Conservation (phyloP, 2,797 vertebrate genomes). For the Hyperoplus lanceolatus region DNA sequence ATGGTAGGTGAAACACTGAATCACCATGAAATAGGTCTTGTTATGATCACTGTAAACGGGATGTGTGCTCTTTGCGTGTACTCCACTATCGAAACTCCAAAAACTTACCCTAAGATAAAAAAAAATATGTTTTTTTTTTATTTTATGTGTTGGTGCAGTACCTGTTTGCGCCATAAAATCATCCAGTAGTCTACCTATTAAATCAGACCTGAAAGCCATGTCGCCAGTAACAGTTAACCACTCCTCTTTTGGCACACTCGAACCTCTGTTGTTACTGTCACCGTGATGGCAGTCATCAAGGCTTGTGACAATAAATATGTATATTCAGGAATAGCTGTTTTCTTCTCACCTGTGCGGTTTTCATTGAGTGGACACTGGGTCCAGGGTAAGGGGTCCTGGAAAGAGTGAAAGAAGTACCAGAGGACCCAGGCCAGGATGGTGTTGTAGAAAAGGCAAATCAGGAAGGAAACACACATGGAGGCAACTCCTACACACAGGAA, state of each 20-base stretch:
- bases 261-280: not conserved
- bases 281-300: not conserved
- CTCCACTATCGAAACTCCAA: not conserved
- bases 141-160: slow-evolving; percentile 5
- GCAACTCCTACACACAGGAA: slow-evolving; percentile 81
- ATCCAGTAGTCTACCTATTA: not conserved
- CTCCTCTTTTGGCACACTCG: not conserved
- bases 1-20: not conserved
- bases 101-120: too few relatives aligned
- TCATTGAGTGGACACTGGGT: slow-evolving; percentile 85
- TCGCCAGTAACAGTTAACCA: not conserved
- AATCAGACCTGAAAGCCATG: not conserved
- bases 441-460: slow-evolving; percentile 91
- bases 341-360: slow-evolving; percentile 85
- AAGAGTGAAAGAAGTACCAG: slow-evolving; percentile 94
- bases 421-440: slow-evolving; percentile 91
- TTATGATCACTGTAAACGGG: not conserved
- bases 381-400: slow-evolving; percentile 93
- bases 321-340: not conserved
- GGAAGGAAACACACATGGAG: slow-evolving; percentile 84
- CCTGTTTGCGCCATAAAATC: slow-evolving; percentile 39
- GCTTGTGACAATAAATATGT: not conserved
- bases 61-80: not conserved
- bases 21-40: not conserved
- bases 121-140: not conserved